Evolutionary conservation across 2,888 invertebrate genomes (phyloP).

Genomic region (Microplitis deprimator): DNA sequence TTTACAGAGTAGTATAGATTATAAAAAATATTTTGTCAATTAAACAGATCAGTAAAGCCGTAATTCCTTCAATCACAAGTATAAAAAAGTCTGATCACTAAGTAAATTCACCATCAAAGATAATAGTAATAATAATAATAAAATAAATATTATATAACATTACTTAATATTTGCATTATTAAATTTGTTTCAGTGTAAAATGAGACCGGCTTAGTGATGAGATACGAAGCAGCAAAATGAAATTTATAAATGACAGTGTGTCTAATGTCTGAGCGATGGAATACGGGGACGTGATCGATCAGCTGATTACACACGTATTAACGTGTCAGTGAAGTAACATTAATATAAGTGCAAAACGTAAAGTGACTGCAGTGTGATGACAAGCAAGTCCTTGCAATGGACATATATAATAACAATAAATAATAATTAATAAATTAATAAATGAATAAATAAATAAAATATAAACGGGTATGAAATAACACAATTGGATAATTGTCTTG

Average conservation of each 20-base stretch:
- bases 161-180: background rate
- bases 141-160: background rate
- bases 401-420: too few species aligned
- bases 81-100: too few species aligned
- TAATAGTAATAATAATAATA: background rate
- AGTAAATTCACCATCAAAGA: too few species aligned
- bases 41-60: too few species aligned
- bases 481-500: background rate
- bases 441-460: constrained; percentile 12
- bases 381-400: too few species aligned
- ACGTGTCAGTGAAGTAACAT: background rate
- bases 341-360: background rate
- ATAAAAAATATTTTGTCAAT: too few species aligned
- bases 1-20: too few species aligned
- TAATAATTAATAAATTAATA: background rate
- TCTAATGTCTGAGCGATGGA: constrained; percentile 9
- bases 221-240: background rate
- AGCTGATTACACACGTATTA: constrained; percentile 23
- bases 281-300: constrained; percentile 4
- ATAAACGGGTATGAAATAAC: background rate
- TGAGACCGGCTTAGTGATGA: background rate
- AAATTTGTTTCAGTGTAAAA: constrained; percentile 10
- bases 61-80: too few species aligned
- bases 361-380: background rate
- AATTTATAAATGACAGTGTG: constrained; percentile 11